Percentiles rank a stretch among this genome's conserved stretches.
Conservation (phyloP, 2,797 vertebrate genomes). For the Meda fulgida region DNA sequence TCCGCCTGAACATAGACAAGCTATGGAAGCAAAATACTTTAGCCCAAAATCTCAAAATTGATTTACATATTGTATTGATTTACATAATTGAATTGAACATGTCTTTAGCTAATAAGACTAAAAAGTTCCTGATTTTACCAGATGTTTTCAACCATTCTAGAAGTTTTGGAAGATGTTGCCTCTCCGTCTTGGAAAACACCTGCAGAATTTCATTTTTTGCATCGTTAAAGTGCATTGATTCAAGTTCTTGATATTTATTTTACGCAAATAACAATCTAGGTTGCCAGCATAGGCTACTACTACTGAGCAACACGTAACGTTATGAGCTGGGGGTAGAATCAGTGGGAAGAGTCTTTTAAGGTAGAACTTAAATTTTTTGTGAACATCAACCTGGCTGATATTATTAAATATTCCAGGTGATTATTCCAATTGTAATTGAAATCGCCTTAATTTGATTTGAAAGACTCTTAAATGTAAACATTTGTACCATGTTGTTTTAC, state of each 20-base stretch:
- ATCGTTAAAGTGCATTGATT: constrained; percentile 71
- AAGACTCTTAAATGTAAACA: not conserved
- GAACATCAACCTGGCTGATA: not conserved
- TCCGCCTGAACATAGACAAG: not conserved
- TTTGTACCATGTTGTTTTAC: not conserved
- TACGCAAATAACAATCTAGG: not conserved
- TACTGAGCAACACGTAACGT: not conserved
- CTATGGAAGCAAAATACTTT: not conserved
- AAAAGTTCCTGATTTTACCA: constrained; percentile 61
- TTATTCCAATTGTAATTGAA: not conserved
- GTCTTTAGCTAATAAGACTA: not conserved
- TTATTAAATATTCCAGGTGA: not conserved
- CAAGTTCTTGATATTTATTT: not conserved
- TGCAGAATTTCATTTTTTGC: constrained; percentile 66
- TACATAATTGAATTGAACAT: no score
- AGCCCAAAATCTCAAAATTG: not conserved
- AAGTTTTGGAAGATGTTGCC: constrained; percentile 64
- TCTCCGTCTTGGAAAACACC: constrained; percentile 66
- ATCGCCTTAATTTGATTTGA: not conserved
- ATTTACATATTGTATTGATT: no score
- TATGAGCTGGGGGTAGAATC: not conserved
- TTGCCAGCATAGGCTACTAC: not conserved
- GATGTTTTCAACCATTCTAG: constrained; percentile 74
- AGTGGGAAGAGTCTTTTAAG: not conserved
- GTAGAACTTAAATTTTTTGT: not conserved